Conservation (phyloP, 2,797 vertebrate species). For the Argyrosomus regius region DNA sequence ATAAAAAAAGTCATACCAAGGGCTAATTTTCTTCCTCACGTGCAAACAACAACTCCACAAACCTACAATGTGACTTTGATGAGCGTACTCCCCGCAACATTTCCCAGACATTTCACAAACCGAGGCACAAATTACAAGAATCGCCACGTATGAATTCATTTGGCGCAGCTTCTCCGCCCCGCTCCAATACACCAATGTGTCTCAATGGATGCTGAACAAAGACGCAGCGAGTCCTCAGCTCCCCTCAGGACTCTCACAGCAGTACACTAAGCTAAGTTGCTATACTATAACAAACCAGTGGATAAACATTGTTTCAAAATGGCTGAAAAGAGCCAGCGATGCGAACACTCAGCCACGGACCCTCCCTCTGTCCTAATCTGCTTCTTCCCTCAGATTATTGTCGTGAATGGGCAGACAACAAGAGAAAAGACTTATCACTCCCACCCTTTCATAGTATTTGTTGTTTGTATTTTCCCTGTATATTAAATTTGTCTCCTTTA, state of each 20-base stretch:
- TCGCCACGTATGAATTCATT: conserved; percentile 36
- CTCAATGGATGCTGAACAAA: conserved; percentile 72
- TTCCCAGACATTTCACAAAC: conserved; percentile 12
- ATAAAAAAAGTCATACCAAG: not conserved
- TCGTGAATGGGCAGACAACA: conserved; percentile 72
- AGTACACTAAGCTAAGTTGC: conserved; percentile 72
- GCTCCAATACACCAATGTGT: conserved; percentile 35
- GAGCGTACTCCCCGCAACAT: not conserved
- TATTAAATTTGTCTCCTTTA: conserved; percentile 81
- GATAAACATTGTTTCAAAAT: conserved; percentile 82
- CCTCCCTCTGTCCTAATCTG: conserved; percentile 76
- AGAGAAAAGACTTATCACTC: conserved; percentile 77
- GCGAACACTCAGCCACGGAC: conserved; percentile 73
- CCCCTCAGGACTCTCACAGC: conserved; percentile 67
- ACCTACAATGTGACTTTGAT: not conserved
- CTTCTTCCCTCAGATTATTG: conserved; percentile 80
- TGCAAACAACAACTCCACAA: not conserved
- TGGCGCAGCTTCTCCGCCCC: conserved; percentile 22
- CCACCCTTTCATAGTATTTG: conserved; percentile 75
- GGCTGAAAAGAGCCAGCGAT: conserved; percentile 81
- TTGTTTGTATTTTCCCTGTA: conserved; percentile 80
- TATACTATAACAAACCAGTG: conserved; percentile 65
- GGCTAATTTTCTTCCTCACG: not conserved
- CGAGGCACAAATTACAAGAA: conserved; percentile 12
- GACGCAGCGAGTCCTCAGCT: conserved; percentile 65